Evolutionary conservation across 2,113 vertebrate genomes (phyloP).

Genomic region (Nannospalax galili): DNA sequence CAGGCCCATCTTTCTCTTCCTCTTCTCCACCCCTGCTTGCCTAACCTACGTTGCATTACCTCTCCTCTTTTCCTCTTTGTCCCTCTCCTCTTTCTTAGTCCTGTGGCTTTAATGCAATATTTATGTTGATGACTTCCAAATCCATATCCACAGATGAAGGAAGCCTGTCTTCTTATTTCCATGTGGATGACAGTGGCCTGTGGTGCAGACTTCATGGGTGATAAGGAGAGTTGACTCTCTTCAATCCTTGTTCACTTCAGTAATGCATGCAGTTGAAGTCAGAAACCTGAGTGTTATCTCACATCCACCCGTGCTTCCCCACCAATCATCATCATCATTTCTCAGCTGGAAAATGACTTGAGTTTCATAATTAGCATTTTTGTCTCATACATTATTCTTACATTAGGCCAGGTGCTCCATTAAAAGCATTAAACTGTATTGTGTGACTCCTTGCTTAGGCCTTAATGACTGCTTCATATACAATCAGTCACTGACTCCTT

Average conservation of each 20-base stretch:
- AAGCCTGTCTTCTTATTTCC: neutral
- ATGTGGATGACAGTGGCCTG: neutral
- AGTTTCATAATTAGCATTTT: slow-evolving; percentile 25
- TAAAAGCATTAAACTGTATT: neutral
- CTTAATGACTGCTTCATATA: slow-evolving; percentile 25
- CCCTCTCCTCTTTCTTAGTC: neutral
- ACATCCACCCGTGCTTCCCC: neutral
- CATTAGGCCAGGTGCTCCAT: neutral
- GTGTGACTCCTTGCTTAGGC: neutral
- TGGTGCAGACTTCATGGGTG: neutral
- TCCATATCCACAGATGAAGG: neutral
- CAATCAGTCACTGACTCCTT: neutral
- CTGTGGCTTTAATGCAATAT: neutral
- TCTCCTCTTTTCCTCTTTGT: too few species aligned
- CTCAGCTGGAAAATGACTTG: slow-evolving; percentile 9
- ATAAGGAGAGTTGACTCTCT: neutral
- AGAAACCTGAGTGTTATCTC: neutral
- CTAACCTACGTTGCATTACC: too few species aligned
- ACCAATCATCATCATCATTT: neutral
- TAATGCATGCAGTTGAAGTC: neutral
- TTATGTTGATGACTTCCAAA: neutral
- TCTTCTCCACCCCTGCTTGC: neutral
- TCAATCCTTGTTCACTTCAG: neutral
- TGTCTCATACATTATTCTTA: neutral
- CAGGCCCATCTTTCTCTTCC: neutral